A percentile compares a stretch with the other conserved stretches of the same genome.
phyloP scores from a whole-genome alignment of 2,113 vertebrate species.

The Pterophyllum scalare region DNA sequence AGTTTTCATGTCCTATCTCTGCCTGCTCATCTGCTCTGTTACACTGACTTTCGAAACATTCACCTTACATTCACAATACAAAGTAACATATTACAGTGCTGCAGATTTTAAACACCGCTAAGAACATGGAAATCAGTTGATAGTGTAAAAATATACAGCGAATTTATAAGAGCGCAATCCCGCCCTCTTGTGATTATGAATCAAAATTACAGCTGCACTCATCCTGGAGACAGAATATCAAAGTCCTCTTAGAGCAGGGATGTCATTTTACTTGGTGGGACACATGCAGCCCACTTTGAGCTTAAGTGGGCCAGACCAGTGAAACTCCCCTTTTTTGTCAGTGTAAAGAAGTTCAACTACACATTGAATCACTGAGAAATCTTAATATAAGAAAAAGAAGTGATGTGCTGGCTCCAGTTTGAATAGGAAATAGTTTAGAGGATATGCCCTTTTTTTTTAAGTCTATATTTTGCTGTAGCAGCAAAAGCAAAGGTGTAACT shows the following conservation, averaged over 20 bases:
- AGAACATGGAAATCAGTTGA: not conserved
- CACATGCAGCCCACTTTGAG: too few species aligned
- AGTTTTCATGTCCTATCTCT: not conserved
- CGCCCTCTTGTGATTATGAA: constrained; percentile 6
- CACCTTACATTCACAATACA: not conserved
- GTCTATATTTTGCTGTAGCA: not conserved
- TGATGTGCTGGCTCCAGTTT: not conserved
- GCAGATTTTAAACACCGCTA: not conserved
- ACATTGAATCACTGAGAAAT: too few species aligned
- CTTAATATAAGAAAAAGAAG: too few species aligned
- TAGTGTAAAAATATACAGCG: not conserved
- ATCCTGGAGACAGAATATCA: not conserved
- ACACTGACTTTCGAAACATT: not conserved
- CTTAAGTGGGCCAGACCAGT: too few species aligned
- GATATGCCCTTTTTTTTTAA: not conserved
- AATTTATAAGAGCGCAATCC: not conserved
- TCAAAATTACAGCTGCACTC: not conserved
- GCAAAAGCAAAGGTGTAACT: not conserved
- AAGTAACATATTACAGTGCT: not conserved
- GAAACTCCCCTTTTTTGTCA: too few species aligned
- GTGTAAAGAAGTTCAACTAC: too few species aligned
- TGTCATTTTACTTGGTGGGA: too few species aligned
- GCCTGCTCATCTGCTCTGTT: not conserved
- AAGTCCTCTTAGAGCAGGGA: too few species aligned
- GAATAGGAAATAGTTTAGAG: not conserved